These are phyloP conservation scores for Diaprepes abbreviatus DNA, from an alignment of 2,888 invertebrate species.

Conservation along the genomic window DNA sequence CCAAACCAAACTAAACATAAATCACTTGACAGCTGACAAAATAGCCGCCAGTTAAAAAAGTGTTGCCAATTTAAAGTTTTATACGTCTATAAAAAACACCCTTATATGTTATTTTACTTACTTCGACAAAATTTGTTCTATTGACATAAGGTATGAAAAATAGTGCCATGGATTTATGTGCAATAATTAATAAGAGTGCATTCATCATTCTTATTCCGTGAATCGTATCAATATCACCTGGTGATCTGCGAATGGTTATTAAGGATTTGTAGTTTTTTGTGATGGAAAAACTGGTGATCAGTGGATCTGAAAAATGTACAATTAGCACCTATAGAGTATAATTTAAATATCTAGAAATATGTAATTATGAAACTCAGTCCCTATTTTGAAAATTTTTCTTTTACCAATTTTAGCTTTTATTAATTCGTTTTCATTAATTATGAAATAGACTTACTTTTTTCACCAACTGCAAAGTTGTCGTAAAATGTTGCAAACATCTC, in stretches of 20 bases:
- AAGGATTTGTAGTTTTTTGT: constrained; percentile 72
- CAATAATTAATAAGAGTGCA: constrained; percentile 74
- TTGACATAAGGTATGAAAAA: constrained; percentile 78
- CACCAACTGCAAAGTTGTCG: constrained; percentile 55
- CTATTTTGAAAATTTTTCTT: too few species aligned
- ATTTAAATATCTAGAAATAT: too few species aligned
- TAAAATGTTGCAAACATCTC: constrained; percentile 60
- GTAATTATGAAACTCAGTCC: too few species aligned
- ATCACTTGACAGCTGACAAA: too few species aligned
- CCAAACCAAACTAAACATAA: too few species aligned
- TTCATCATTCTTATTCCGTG: constrained; percentile 79
- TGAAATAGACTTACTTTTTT: constrained; percentile 57
- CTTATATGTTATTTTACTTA: constrained; percentile 57
- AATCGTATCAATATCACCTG: constrained; percentile 74
- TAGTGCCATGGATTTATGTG: constrained; percentile 81
- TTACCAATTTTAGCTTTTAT: too few species aligned
- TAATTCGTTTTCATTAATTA: neutral
- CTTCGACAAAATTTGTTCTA: constrained; percentile 77
- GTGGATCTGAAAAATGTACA: constrained; percentile 68
- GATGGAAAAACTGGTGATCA: constrained; percentile 75
- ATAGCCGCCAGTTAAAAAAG: too few species aligned
- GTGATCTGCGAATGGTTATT: constrained; percentile 69
- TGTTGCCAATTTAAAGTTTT: too few species aligned
- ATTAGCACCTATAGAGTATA: too few species aligned
- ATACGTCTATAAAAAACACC: neutral